These are phyloP conservation scores for Chrysocyon brachyurus DNA, from an alignment of 2,797 vertebrate genomes.

Conservation along the genomic window DNA sequence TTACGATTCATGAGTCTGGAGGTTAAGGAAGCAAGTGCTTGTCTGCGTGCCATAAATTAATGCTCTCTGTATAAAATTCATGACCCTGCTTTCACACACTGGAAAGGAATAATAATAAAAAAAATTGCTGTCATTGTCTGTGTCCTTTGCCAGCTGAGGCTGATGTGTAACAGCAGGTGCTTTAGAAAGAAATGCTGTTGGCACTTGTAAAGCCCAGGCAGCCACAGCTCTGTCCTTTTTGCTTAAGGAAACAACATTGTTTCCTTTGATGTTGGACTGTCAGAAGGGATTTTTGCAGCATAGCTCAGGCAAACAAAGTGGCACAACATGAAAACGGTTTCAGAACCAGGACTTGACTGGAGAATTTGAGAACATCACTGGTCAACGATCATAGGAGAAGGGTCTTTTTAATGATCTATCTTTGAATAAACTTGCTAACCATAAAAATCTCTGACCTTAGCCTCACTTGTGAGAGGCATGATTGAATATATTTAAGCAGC, in stretches of 20 bases:
- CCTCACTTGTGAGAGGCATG: neutral
- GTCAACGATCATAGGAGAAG: slow-evolving; percentile 51
- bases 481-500: neutral
- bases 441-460: neutral
- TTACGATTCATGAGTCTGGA: slow-evolving; percentile 75
- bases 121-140: slow-evolving; percentile 73
- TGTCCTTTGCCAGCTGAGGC: slow-evolving; percentile 74
- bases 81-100: slow-evolving; percentile 64
- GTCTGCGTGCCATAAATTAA: slow-evolving; percentile 81
- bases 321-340: slow-evolving; percentile 77
- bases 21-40: slow-evolving; percentile 76
- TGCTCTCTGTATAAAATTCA: slow-evolving; percentile 69
- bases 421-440: slow-evolving; percentile 13
- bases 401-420: neutral
- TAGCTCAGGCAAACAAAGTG: slow-evolving; percentile 80
- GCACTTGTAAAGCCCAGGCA: slow-evolving; percentile 74
- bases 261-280: slow-evolving; percentile 80
- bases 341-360: slow-evolving; percentile 30
- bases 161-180: slow-evolving; percentile 82
- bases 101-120: slow-evolving; percentile 46
- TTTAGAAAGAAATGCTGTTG: slow-evolving; percentile 82
- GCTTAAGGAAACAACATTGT: slow-evolving; percentile 79
- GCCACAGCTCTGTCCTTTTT: slow-evolving; percentile 70
- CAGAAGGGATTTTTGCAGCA: slow-evolving; percentile 78
- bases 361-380: slow-evolving; percentile 56